Base-by-base conservation (phyloP, 2,113 vertebrate genomes). In the Ceyx margarethae region DNA sequence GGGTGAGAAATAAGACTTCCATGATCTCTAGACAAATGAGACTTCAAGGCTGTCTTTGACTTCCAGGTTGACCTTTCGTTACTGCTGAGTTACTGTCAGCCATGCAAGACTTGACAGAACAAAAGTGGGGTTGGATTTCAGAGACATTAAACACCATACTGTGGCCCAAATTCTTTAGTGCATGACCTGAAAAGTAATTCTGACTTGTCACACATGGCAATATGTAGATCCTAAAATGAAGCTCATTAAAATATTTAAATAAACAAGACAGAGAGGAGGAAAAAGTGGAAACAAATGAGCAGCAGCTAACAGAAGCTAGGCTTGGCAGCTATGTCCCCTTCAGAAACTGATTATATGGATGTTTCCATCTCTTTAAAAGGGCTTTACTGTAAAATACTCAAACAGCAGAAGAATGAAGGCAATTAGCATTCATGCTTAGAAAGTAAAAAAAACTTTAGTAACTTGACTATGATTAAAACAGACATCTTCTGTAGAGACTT, bases 31-130 rank as follows among this genome's bases (percentile, higher is more conserved):
- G 86, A 73, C 35, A 90, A 92, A 94, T 72, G 51, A 91, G 45
- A 79, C 20, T 43, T 75, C 61, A 37, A 85, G 53, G 71, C 84
- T 95, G 81, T 89, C 73, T 94, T 91, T 96, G 90, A 93, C 85
- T 95, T 96, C 82, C 78, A 91, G 42, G 1, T 23, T 92, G 91
- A 96, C 95, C 95, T 95, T 96, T 88, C 23, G 67, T 92, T 93
- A 95, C 89, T 89, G 84, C 76, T 95, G 85, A 95, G 68, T 95
- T 95, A 90, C 58, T 90, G 62, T 91, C 87, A 96, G 91, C 91
- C 90, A 96, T 96, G 94, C 90, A 94, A 94, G 77, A 85, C 93
- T 75, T 64, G 76, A 90, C 67, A 80, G 87, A 90, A 92, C 53
- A 93, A 91, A 85, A 89, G 46, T 48, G 53, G 81, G 51, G 81